phyloP scores from a whole-genome alignment of 2,797 vertebrate genomes.

The Chiloscyllium punctatum region DNA sequence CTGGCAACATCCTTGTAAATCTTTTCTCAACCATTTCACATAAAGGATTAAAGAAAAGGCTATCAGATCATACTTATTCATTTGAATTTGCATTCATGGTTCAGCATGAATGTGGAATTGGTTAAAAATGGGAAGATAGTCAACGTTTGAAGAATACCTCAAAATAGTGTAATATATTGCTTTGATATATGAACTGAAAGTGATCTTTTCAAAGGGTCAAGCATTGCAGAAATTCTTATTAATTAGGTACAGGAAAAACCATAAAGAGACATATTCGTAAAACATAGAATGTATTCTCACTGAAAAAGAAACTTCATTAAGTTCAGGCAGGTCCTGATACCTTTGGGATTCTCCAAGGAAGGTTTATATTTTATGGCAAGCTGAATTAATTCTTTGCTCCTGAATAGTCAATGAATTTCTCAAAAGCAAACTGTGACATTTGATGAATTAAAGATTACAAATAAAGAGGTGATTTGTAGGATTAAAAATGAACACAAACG shows the following conservation, averaged over 20 bases:
- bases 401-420: not conserved
- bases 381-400: constrained; percentile 13
- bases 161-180: not conserved
- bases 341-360: not conserved
- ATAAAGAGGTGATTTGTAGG: not conserved
- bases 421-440: not conserved
- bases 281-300: not conserved
- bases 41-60: too few relatives aligned
- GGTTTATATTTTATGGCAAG: not conserved
- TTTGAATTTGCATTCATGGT: too few relatives aligned
- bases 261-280: not conserved
- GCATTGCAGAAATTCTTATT: not conserved
- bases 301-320: not conserved
- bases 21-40: too few relatives aligned
- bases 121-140: not conserved
- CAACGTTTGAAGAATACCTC: not conserved
- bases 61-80: too few relatives aligned
- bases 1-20: too few relatives aligned
- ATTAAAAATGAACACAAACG: not conserved
- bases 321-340: not conserved
- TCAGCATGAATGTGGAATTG: not conserved
- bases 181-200: not conserved
- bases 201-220: not conserved
- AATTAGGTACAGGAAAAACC: not conserved
- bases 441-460: not conserved